Conservation (phyloP, 2,113 vertebrate species). For the Scalopus aquaticus region DNA sequence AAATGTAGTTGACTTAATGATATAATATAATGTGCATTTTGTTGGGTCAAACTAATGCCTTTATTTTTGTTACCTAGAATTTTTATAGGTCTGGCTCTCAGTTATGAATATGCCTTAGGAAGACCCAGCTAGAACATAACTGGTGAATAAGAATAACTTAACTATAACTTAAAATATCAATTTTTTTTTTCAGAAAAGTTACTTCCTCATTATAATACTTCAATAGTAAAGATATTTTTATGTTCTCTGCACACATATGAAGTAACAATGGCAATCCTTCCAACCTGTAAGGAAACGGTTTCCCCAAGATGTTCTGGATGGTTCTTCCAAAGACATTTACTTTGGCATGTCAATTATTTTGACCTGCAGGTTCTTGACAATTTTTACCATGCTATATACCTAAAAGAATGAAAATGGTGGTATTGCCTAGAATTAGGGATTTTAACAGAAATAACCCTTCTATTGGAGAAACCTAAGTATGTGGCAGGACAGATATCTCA, state of each 20-base stretch:
- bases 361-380: background rate
- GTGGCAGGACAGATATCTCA: background rate
- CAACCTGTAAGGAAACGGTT: background rate
- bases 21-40: background rate
- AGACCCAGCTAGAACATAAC: background rate
- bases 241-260: background rate
- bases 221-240: background rate
- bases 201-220: background rate
- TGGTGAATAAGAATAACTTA: background rate
- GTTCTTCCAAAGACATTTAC: background rate
- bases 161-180: background rate
- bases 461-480: background rate
- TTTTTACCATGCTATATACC: too few relatives aligned
- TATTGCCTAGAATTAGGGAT: background rate
- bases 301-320: background rate
- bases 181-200: background rate
- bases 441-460: background rate
- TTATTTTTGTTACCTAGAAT: background rate
- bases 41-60: background rate
- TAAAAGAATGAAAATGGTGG: background rate
- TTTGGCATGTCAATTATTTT: background rate
- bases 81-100: background rate
- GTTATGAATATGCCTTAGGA: background rate
- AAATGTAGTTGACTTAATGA: background rate
- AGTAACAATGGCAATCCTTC: background rate